These are phyloP conservation scores for Helicoverpa assulta DNA, from an alignment of 2,888 invertebrate species.

Conservation along the genomic window DNA sequence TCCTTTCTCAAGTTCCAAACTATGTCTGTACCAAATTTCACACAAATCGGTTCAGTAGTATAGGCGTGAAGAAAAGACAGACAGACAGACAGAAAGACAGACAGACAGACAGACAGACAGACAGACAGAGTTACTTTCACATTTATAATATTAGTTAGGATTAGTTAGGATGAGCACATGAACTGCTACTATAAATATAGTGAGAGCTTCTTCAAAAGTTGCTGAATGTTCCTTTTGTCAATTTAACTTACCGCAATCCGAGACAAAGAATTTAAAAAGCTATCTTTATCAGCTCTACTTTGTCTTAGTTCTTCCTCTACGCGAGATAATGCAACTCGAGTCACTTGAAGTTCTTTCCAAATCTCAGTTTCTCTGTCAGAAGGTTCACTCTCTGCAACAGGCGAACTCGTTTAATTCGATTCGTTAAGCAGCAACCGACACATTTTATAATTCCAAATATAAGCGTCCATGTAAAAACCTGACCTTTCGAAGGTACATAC, in stretches of 20 bases:
- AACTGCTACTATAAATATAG: too few species aligned
- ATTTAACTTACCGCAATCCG: conserved; percentile 82
- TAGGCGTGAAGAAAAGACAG: too few species aligned
- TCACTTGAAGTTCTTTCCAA: conserved; percentile 86
- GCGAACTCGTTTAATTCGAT: conserved; percentile 8
- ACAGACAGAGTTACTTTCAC: too few species aligned
- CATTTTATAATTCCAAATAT: not conserved
- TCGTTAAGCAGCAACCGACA: not conserved
- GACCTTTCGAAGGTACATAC: conserved; percentile 82
- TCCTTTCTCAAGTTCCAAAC: too few species aligned
- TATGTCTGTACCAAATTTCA: too few species aligned
- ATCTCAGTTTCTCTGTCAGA: conserved; percentile 86
- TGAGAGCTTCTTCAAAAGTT: too few species aligned
- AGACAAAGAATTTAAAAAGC: conserved; percentile 84
- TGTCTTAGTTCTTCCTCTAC: conserved; percentile 82
- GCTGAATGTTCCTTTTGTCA: not conserved
- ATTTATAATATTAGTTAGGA: too few species aligned
- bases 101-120: too few species aligned
- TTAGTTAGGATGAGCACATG: too few species aligned
- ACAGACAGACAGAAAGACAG: too few species aligned
- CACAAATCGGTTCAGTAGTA: too few species aligned
- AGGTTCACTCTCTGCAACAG: conserved; percentile 79
- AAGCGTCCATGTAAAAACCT: not conserved
- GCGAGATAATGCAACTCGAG: conserved; percentile 74
- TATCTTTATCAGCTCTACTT: conserved; percentile 86